phyloP scores from a whole-genome alignment of 1,140 invertebrate species.

The Meloidogyne hapla region DNA sequence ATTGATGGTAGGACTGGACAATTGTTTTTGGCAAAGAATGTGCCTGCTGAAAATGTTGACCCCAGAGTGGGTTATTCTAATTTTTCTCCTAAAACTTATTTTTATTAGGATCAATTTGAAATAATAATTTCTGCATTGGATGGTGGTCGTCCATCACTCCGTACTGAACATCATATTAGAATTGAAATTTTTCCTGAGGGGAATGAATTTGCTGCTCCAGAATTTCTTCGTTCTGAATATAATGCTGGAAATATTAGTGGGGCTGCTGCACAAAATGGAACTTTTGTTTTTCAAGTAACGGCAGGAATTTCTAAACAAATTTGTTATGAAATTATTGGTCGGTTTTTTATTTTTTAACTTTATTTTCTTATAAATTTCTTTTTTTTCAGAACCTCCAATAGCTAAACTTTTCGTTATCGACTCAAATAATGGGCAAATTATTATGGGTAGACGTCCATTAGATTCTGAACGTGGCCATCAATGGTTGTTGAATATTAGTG shows the following conservation, averaged over 20 bases:
- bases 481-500: constrained; percentile 40
- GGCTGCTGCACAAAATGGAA: constrained; percentile 37
- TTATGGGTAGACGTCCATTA: constrained; percentile 40
- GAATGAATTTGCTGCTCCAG: constrained; percentile 25
- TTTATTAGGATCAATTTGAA: constrained; percentile 30
- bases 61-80: neutral
- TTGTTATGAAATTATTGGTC: constrained; percentile 46
- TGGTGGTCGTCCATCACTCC: constrained; percentile 52
- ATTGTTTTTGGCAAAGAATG: neutral
- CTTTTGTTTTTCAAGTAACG: constrained; percentile 48
- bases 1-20: neutral
- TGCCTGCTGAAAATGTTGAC: neutral
- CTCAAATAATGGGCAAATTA: constrained; percentile 38
- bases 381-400: constrained; percentile 34
- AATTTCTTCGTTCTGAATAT: constrained; percentile 42
- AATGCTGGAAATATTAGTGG: constrained; percentile 29
- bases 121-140: constrained; percentile 45
- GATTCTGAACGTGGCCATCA: constrained; percentile 43
- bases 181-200: constrained; percentile 52
- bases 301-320: constrained; percentile 44
- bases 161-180: constrained; percentile 39
- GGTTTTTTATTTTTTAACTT: constrained; percentile 33
- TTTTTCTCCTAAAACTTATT: neutral
- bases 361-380: too few species aligned
- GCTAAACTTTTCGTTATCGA: constrained; percentile 46